These are phyloP conservation scores for Parnassius apollo DNA, from an alignment of 2,888 invertebrate genomes.

Conservation along the genomic window DNA sequence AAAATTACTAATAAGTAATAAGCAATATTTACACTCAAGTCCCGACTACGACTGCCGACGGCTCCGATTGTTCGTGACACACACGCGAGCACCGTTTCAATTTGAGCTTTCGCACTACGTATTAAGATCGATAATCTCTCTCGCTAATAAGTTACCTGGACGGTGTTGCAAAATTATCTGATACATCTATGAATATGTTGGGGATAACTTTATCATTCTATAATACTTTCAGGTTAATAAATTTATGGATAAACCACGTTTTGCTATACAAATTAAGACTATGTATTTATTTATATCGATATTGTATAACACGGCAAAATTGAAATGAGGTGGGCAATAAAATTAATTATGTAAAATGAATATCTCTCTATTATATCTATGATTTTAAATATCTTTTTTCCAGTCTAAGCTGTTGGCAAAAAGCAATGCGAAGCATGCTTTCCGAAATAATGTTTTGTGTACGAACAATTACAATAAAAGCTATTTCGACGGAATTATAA, in stretches of 20 bases:
- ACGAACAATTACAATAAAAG: neutral
- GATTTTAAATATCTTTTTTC: too few species aligned
- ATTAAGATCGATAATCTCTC: constrained; percentile 24
- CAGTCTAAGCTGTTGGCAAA: too few species aligned
- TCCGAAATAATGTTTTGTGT: too few species aligned
- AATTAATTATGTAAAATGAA: too few species aligned
- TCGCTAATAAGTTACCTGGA: constrained; percentile 9
- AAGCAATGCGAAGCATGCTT: too few species aligned
- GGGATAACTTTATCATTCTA: too few species aligned
- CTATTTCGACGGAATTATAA: constrained; percentile 20
- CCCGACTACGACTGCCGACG: constrained; percentile 46
- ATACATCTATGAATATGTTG: neutral
- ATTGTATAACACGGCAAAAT: too few species aligned
- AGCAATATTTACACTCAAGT: constrained; percentile 72
- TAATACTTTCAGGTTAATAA: neutral
- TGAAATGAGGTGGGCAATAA: too few species aligned
- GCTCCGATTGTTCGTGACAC: constrained; percentile 34
- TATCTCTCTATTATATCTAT: too few species aligned
- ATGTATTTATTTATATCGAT: too few species aligned
- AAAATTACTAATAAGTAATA: constrained; percentile 76
- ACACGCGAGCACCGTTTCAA: constrained; percentile 45
- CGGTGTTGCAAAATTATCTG: constrained; percentile 12
- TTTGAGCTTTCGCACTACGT: constrained; percentile 27
- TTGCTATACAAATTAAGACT: neutral
- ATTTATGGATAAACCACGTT: neutral